Conservation (phyloP, 2,888 invertebrate genomes). For the Nomada hirtipes region DNA sequence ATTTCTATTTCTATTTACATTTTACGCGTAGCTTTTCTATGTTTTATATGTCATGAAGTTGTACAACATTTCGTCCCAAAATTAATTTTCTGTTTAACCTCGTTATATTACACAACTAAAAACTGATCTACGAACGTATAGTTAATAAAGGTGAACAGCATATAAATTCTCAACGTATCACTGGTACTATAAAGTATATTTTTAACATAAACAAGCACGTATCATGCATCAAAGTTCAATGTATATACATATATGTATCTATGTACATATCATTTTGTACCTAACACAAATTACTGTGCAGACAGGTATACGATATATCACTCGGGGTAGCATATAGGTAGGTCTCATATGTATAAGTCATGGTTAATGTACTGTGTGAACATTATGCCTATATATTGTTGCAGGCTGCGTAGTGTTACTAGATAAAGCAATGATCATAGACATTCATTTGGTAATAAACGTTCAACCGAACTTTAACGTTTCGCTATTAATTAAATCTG, state of each 20-base stretch:
- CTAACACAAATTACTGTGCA: conserved; percentile 25
- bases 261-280: conserved; percentile 28
- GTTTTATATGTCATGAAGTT: no score
- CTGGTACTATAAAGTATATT: not conserved
- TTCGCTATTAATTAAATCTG: not conserved
- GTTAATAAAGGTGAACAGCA: not conserved
- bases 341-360: conserved; percentile 34
- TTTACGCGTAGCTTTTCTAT: not conserved
- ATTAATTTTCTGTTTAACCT: not conserved
- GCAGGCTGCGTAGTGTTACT: conserved; percentile 6
- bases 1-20: not conserved
- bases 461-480: conserved; percentile 8
- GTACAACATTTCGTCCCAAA: no score
- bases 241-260: not conserved
- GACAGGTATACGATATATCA: conserved; percentile 33
- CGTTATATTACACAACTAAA: no score
- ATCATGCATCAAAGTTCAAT: conserved; percentile 10
- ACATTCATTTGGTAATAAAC: conserved; percentile 40
- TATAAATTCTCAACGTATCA: not conserved
- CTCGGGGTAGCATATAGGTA: conserved; percentile 13
- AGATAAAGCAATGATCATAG: conserved; percentile 30
- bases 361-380: conserved; percentile 55
- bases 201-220: not conserved
- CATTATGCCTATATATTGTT: conserved; percentile 34
- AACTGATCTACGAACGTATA: no score